Evolutionary conservation across 2,797 vertebrate genomes (phyloP), one percentile per base, ranked within the genome.

Genomic region (Sebastes flavidus): DNA sequence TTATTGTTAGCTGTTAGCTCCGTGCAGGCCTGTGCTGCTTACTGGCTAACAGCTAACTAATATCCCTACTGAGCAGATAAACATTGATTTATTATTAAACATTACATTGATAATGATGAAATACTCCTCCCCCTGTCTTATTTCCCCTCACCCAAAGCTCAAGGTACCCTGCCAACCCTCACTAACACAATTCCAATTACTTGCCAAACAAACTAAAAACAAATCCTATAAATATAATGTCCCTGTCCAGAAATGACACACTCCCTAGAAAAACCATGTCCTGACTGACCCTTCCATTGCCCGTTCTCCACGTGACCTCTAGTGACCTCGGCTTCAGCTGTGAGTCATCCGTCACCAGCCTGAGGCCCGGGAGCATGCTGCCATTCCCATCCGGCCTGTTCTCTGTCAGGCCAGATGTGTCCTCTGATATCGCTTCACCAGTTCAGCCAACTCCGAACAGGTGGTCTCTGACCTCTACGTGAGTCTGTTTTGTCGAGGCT

Each of bases 341-440:
- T 86, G 89, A 88, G 84, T 91, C 89, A 93, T 92, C 79, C 14
- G 42, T 94, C 88, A 91, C 85, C 73, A 68, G 87, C 70, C 59
- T 30, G 69, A 62, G 72, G 74, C 79, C 62, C 38, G 30, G 70
- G 67, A 87, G 82, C 87, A 10, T 24, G 80, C 80, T 88, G 85
- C 88, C 82, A 72, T 86, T 89, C 87, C 82, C 92, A 87, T 93
- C 89, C 88, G 79, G 82, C 81, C 83, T 80, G 83, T 82, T 88
- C 82, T 63, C 86, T 72, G 83, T 90, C 84, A 86, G 87, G 66
- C 88, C 93, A 93, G 93, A 94, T 94, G 93, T 92, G 92, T 93
- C 92, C 92, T 93, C 87, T 88, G 91, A 91, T 92, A 92, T 83
- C 14, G 38, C 83, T 55, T 87, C 83, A 85, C 62, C 73, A 76